Percentiles rank a stretch among this genome's conserved stretches.
Evolutionary conservation across 2,113 vertebrate species (phyloP).

Genomic region (Pholis gunnellus): DNA sequence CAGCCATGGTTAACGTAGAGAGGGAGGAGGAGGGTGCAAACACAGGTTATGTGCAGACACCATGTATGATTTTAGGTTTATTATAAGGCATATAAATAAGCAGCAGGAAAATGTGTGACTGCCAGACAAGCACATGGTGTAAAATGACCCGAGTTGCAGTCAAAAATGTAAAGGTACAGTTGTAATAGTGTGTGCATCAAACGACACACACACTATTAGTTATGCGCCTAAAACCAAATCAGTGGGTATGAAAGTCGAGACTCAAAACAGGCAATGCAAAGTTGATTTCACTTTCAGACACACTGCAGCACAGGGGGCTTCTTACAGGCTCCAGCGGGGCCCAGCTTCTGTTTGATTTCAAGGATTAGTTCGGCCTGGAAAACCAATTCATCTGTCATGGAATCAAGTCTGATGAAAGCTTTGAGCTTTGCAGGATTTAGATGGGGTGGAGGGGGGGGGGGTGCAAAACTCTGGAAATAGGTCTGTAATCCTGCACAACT

Average conservation of each 20-base stretch:
- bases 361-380: conserved; percentile 78
- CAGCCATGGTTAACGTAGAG: neutral
- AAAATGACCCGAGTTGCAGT: conserved; percentile 9
- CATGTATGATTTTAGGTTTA: neutral
- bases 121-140: conserved; percentile 27
- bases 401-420: conserved; percentile 80
- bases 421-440: conserved; percentile 77
- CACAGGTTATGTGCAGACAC: neutral
- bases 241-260: conserved; percentile 24
- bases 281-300: conserved; percentile 53
- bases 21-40: neutral
- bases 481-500: conserved; percentile 71
- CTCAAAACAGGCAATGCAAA: conserved; percentile 42
- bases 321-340: conserved; percentile 23
- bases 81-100: neutral
- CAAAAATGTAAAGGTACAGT: neutral
- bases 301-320: conserved; percentile 37
- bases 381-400: conserved; percentile 79
- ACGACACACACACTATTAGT: neutral
- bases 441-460: neutral
- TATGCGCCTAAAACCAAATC: neutral
- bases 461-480: conserved; percentile 61
- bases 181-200: neutral
- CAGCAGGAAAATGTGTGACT: conserved; percentile 14
- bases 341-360: conserved; percentile 61